A percentile compares a stretch with the other conserved stretches of the same genome.
phyloP scores from a whole-genome alignment of 2,888 invertebrate genomes.

The Sclerodermus sp. region DNA sequence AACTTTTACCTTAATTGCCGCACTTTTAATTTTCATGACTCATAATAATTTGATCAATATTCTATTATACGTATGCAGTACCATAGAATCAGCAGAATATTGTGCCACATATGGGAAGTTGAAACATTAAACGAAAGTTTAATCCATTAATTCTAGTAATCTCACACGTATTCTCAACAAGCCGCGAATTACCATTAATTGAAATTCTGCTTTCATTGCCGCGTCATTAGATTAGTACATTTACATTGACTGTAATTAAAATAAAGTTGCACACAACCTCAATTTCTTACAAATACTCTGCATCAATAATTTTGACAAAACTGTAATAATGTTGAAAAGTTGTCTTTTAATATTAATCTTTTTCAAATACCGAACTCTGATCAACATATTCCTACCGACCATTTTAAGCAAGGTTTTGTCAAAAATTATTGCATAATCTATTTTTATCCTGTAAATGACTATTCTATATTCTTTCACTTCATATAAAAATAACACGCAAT shows the following conservation, averaged over 20 bases:
- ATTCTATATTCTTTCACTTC: conserved; percentile 34
- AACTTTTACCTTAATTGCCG: too few relatives aligned
- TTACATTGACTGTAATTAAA: conserved; percentile 23
- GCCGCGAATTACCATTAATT: conserved; percentile 7
- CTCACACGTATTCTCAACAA: conserved; percentile 4
- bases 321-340: not conserved
- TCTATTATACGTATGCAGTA: too few relatives aligned
- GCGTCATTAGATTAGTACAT: conserved; percentile 15
- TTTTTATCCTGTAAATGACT: conserved; percentile 26
- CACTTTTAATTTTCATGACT: too few relatives aligned
- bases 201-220: conserved; percentile 11
- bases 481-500: conserved; percentile 58
- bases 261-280: conserved; percentile 45
- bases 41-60: too few relatives aligned
- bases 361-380: conserved; percentile 3
- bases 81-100: not conserved
- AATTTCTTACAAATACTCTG: conserved; percentile 38
- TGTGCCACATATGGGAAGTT: conserved; percentile 1
- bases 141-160: conserved; percentile 5
- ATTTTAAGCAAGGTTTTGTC: conserved; percentile 18
- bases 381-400: not conserved
- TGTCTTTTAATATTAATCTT: not conserved
- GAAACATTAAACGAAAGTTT: too few relatives aligned
- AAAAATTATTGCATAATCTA: conserved; percentile 29
- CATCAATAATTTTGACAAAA: conserved; percentile 29